Conservation (phyloP, 2,797 vertebrate species). For the Saxicola maurus region DNA sequence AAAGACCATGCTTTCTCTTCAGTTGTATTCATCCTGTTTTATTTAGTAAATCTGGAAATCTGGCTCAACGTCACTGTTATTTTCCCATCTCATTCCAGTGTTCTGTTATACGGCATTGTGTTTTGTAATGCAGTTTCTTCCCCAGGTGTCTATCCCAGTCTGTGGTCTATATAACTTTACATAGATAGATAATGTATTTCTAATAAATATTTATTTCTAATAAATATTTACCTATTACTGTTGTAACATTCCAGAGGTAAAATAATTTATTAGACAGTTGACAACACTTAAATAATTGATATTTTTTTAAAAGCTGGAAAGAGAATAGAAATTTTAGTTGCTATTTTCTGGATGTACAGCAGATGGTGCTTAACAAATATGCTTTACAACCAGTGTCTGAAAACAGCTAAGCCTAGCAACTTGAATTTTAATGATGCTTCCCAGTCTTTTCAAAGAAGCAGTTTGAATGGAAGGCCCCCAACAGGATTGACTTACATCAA, state of each 20-base stretch:
- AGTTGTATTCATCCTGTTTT: neutral
- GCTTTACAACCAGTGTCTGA: neutral
- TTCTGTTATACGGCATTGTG: neutral
- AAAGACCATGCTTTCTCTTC: neutral
- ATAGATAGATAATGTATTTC: neutral
- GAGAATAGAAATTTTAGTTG: neutral
- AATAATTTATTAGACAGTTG: neutral
- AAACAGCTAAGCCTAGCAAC: neutral
- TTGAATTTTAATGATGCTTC: neutral
- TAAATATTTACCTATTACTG: no score
- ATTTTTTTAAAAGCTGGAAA: neutral
- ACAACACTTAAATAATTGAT: neutral
- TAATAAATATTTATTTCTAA: no score
- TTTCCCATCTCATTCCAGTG: neutral
- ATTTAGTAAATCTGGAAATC: conserved; percentile 11
- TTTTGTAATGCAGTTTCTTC: neutral
- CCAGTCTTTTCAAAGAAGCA: neutral
- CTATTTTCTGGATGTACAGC: conserved; percentile 40
- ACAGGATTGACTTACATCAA: neutral
- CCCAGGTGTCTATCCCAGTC: neutral
- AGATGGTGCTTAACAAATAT: conserved; percentile 53
- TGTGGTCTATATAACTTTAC: neutral
- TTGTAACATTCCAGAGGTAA: neutral
- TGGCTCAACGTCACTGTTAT: neutral
- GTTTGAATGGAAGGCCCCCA: neutral